phyloP scores from a whole-genome alignment of 1,140 invertebrate genomes.

The Grapholita molesta region DNA sequence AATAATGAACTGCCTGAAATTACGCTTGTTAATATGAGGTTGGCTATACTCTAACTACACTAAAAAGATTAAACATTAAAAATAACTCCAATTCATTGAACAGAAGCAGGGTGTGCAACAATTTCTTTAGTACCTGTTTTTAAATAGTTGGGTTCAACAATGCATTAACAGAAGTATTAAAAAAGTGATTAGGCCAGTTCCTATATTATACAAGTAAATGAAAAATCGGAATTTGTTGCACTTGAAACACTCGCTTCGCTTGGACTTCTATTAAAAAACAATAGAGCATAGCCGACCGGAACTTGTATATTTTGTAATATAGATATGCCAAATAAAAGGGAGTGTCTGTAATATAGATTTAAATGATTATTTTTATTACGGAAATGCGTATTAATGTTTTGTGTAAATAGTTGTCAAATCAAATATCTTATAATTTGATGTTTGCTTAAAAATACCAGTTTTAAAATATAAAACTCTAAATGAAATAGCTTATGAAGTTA shows the following conservation, averaged over 20 bases:
- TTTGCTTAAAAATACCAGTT: too few species aligned
- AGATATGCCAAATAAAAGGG: conserved; percentile 65
- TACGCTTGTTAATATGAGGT: conserved; percentile 9
- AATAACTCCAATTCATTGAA: too few species aligned
- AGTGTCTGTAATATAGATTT: conserved; percentile 19
- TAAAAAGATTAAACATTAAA: too few species aligned
- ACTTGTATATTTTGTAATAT: conserved; percentile 58
- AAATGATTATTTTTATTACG: background rate
- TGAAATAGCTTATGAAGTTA: too few species aligned
- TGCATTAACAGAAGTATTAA: too few species aligned
- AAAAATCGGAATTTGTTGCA: background rate
- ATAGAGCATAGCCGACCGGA: background rate
- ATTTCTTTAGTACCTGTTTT: too few species aligned
- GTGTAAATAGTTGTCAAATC: too few species aligned
- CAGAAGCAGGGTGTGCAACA: too few species aligned
- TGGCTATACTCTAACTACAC: background rate
- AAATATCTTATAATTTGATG: too few species aligned
- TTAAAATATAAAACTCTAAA: too few species aligned
- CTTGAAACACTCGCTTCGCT: background rate
- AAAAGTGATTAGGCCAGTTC: too few species aligned
- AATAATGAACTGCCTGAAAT: conserved; percentile 10
- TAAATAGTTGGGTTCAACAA: too few species aligned
- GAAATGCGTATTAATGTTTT: background rate
- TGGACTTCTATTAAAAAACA: background rate
- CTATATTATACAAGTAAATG: background rate